phyloP scores from a whole-genome alignment of 2,113 vertebrate species.

The Nettapus auritus region DNA sequence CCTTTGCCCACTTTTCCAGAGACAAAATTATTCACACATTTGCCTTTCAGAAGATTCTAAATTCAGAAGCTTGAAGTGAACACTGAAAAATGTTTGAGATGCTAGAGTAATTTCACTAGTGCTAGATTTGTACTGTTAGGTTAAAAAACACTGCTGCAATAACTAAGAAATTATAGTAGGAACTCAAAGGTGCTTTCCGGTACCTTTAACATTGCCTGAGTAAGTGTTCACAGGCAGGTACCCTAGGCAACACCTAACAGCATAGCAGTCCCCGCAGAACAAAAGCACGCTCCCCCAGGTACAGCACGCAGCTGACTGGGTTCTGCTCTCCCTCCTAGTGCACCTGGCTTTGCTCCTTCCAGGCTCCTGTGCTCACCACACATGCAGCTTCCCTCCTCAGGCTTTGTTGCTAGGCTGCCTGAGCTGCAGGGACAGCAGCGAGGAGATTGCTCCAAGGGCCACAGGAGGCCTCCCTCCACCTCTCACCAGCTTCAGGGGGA shows the following conservation, averaged over 20 bases:
- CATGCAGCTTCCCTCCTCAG: neutral
- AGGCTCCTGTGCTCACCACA: rapidly evolving
- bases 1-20: neutral
- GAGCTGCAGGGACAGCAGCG: neutral
- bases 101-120: neutral
- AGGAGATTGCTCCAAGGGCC: rapidly evolving
- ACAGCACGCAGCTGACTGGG: rapidly evolving
- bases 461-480: neutral
- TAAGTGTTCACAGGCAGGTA: neutral
- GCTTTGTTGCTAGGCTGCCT: neutral
- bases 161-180: neutral
- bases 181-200: neutral
- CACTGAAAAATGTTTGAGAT: neutral
- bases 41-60: neutral
- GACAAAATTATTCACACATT: neutral
- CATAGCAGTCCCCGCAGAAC: neutral
- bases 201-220: neutral
- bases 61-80: neutral
- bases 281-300: neutral
- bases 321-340: neutral
- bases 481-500: rapidly evolving
- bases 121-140: neutral
- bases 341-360: neutral
- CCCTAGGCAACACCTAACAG: rapidly evolving
- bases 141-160: neutral